Evolutionary conservation across 1,140 invertebrate species (phyloP).

Genomic region (Eriosoma lanigerum): DNA sequence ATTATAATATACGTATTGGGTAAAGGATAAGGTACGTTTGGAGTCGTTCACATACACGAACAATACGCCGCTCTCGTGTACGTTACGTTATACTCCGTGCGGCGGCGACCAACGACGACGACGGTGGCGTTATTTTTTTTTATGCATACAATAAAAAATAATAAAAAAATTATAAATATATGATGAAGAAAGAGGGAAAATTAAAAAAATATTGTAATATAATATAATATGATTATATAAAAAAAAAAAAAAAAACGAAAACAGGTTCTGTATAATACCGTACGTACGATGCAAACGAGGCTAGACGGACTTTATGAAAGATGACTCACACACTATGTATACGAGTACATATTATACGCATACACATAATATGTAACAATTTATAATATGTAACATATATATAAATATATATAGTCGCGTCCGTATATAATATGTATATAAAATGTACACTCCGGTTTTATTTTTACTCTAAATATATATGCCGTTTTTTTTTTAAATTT

Average conservation of each 20-base stretch:
- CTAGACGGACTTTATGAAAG: constrained; percentile 44
- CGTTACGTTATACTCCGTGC: not conserved
- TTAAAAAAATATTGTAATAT: not conserved
- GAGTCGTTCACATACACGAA: constrained; percentile 16
- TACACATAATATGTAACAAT: too few species aligned
- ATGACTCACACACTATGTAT: constrained; percentile 27
- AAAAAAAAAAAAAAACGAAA: constrained; percentile 41
- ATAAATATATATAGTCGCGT: too few species aligned
- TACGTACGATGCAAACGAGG: not conserved
- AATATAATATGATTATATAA: constrained; percentile 45
- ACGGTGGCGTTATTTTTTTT: constrained; percentile 28
- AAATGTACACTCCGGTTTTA: not conserved
- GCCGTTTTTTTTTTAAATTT: too few species aligned
- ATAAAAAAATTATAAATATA: too few species aligned
- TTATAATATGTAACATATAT: not conserved
- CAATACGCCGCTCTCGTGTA: constrained; percentile 23
- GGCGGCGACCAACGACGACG: too few species aligned
- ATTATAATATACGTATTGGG: too few species aligned
- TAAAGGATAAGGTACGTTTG: not conserved
- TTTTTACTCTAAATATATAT: not conserved
- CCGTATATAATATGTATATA: not conserved
- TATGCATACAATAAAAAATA: constrained; percentile 9
- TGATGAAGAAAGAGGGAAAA: not conserved
- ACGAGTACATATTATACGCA: too few species aligned
- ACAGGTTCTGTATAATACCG: constrained; percentile 43